These are phyloP conservation scores for Drymonia ruficornis DNA, from an alignment of 2,888 invertebrate species.

Conservation along the genomic window DNA sequence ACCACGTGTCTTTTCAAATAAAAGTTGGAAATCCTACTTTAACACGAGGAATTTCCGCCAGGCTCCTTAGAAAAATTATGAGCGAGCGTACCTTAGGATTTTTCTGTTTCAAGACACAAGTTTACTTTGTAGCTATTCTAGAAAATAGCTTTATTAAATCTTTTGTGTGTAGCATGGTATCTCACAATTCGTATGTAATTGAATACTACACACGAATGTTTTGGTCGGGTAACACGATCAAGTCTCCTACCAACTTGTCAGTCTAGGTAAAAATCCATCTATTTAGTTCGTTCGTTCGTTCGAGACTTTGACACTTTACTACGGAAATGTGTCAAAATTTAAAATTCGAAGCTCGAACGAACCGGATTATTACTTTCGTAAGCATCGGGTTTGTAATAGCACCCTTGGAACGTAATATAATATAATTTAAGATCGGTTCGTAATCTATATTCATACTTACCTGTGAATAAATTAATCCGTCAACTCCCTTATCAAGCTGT, in stretches of 20 bases:
- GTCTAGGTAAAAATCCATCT: no score
- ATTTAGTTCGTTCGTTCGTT: no score
- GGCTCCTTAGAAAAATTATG: slow-evolving; percentile 1
- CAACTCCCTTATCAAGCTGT: no score
- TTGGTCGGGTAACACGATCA: neutral
- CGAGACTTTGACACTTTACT: no score
- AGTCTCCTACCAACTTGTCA: neutral
- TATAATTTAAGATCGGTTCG: no score
- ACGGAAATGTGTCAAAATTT: no score
- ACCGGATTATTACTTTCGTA: no score
- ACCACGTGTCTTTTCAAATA: slow-evolving; percentile 28
- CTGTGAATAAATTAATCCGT: no score
- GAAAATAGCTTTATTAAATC: slow-evolving; percentile 35
- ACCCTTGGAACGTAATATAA: no score
- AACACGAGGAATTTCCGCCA: slow-evolving; percentile 2
- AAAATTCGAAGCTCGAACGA: no score
- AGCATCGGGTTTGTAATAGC: no score
- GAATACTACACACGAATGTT: neutral
- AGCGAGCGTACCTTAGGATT: slow-evolving; percentile 15
- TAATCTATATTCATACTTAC: no score
- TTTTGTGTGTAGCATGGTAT: slow-evolving; percentile 8
- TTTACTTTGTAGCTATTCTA: slow-evolving; percentile 31
- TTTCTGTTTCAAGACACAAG: slow-evolving; percentile 26
- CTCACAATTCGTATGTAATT: neutral
- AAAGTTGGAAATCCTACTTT: slow-evolving; percentile 24